Evolutionary conservation across 2,797 vertebrate species (phyloP), one percentile per base, ranked within the genome.

Genomic region (Cercopithecus petaurista): DNA sequence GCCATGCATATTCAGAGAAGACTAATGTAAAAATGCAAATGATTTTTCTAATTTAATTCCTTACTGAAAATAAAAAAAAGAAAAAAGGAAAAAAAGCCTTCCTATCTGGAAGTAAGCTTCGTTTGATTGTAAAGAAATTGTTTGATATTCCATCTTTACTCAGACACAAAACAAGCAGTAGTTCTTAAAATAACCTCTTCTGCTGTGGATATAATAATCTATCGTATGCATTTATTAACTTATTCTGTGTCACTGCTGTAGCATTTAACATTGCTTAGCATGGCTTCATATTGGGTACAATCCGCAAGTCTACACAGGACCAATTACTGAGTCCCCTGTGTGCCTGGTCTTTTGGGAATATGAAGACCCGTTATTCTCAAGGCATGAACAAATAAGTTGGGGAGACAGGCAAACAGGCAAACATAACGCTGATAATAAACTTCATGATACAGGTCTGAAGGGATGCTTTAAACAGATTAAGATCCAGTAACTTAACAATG

Each of bases 1-100:
- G 50, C 86, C 95, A 52, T 97, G 84, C 92, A 86, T 97, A 97
- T 94, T 98, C 97, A 86, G 15, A 97, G 96, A 96, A 98, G 95
- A 97, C 90, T 97, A 30, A 86, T 61, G 95, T 85, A 95, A 97
- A 86, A 97, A 93, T 95, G 97, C 73, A 98, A 82, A 75, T 96
- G 79, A 4, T 87, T 90, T 67, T 96, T 88, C 88, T 96, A 98
- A 97, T 97, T 92, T 77, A 96, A 96, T 97, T 97, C 90, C 64
- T 92, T 77, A 84, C 48, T 90, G 70, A 2, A 57, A 41, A 41
- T 15, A n/a, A 77, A 41, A 75, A 21, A 57, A 26, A n/a, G n/a
- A 55, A 28, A 57, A 80, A 52, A 57, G 14, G 39, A 14, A 43
- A 48, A 26, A 52, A 28, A 43, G 24, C 2, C 79, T 46, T 84